Conservation (phyloP, 2,113 vertebrate genomes). For the Vulpes vulpes region DNA sequence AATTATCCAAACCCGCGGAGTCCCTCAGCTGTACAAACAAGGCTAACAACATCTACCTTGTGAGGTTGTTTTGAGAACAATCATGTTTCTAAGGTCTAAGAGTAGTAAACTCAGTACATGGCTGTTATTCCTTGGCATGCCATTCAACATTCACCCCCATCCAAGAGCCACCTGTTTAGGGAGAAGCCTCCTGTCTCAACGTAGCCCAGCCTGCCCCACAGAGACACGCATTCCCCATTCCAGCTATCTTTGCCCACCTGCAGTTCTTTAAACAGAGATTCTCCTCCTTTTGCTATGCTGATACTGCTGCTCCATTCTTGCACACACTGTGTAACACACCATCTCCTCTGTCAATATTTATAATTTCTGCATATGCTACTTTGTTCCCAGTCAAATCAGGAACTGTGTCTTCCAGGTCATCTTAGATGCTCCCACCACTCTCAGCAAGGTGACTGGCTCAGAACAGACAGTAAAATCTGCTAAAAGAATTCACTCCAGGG, state of each 20-base stretch:
- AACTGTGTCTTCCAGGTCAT: not conserved
- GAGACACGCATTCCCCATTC: not conserved
- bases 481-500: not conserved
- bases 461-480: not conserved
- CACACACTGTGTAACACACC: not conserved
- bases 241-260: not conserved
- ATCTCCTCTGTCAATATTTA: not conserved
- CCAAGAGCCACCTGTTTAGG: not conserved
- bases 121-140: not conserved
- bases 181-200: not conserved
- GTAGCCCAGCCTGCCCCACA: not conserved
- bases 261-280: not conserved
- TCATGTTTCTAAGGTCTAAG: not conserved
- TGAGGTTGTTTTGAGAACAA: slow-evolving; percentile 6
- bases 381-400: not conserved
- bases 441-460: not conserved
- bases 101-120: not conserved
- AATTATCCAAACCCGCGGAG: not conserved
- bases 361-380: not conserved
- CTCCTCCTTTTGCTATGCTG: not conserved
- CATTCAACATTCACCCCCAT: not conserved
- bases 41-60: not conserved
- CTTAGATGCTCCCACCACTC: not conserved
- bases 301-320: not conserved
- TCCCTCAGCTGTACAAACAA: not conserved